These are phyloP conservation scores for Rhineura floridana DNA, from an alignment of 2,113 vertebrate genomes.

Conservation along the genomic window DNA sequence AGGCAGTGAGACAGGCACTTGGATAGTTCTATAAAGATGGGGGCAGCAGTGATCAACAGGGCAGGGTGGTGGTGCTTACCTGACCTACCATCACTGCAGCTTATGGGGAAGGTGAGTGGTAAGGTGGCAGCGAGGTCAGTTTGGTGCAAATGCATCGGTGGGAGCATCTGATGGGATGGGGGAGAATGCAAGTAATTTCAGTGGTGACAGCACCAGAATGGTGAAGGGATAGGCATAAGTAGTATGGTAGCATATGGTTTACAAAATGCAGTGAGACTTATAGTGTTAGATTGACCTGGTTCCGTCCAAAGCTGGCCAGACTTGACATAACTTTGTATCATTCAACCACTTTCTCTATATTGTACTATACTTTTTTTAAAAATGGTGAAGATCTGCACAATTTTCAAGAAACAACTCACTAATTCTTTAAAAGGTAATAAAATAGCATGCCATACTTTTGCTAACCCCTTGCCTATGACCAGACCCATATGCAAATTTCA, in stretches of 20 bases:
- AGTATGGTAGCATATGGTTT: neutral
- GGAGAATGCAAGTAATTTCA: too few relatives aligned
- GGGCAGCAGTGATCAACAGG: too few relatives aligned
- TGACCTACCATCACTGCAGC: neutral
- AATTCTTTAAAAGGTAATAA: constrained; percentile 75
- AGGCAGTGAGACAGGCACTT: too few relatives aligned
- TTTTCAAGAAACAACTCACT: constrained; percentile 55
- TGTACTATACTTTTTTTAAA: constrained; percentile 59
- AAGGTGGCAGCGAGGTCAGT: neutral
- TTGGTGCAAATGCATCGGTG: too few relatives aligned
- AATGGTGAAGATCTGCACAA: constrained; percentile 68
- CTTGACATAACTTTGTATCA: neutral
- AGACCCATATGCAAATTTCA: constrained; percentile 87
- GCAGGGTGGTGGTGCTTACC: neutral
- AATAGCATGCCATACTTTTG: constrained; percentile 77
- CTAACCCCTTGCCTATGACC: constrained; percentile 81
- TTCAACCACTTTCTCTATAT: neutral
- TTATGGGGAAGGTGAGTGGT: neutral
- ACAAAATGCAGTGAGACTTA: too few relatives aligned
- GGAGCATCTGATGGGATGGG: neutral
- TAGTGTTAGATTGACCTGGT: neutral
- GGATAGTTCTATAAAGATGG: too few relatives aligned
- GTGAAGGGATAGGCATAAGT: neutral
- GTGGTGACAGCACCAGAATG: too few relatives aligned
- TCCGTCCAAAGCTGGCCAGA: neutral